Conservation (phyloP, 2,113 vertebrate species). For the Haemorhous mexicanus region DNA sequence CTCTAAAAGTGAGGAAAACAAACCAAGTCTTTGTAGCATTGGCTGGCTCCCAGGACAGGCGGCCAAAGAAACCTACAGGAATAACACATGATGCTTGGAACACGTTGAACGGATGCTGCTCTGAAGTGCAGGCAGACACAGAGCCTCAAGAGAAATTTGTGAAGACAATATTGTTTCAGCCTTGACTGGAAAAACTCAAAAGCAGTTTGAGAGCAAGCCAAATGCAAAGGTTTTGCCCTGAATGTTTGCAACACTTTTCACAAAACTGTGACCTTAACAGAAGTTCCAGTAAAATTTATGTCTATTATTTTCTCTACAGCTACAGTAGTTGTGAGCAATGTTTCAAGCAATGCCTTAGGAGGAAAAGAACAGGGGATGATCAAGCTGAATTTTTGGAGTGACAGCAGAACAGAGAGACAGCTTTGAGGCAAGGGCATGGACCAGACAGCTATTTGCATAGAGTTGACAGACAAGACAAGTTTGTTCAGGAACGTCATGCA, state of each 20-base stretch:
- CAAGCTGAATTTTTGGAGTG: neutral
- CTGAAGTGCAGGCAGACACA: neutral
- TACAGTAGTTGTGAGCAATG: neutral
- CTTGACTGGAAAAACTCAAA: neutral
- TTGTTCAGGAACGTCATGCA: neutral
- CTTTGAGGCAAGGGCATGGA: neutral
- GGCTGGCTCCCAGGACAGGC: neutral
- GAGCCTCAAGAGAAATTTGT: neutral
- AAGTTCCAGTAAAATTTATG: neutral
- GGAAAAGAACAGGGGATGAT: neutral
- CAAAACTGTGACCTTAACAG: neutral
- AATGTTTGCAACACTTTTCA: neutral
- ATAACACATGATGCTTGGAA: neutral
- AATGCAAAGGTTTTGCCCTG: neutral
- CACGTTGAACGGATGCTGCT: neutral
- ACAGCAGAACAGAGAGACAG: neutral
- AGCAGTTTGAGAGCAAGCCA: neutral
- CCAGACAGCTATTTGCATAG: neutral
- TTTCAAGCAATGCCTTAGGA: neutral
- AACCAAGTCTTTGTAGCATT: neutral
- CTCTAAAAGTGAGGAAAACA: neutral
- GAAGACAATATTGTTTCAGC: neutral
- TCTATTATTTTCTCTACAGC: neutral
- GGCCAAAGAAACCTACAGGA: neutral
- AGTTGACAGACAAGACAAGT: neutral